phyloP scores from a whole-genome alignment of 1,140 invertebrate species.

The Cecropterus lyciades region DNA sequence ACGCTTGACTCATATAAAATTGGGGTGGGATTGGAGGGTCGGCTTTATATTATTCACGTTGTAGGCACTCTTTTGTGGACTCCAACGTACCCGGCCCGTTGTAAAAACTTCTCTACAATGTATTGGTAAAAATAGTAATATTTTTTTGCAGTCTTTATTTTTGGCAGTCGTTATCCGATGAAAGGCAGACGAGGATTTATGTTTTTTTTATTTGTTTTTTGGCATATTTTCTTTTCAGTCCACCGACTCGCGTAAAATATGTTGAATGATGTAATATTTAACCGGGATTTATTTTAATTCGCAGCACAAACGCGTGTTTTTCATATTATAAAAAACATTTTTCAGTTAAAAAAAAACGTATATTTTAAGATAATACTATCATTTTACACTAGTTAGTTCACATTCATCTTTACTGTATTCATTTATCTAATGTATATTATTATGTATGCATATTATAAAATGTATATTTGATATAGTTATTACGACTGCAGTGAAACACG shows the following conservation, averaged over 20 bases:
- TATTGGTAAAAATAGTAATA: constrained; percentile 21
- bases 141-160: constrained; percentile 28
- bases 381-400: too few species aligned
- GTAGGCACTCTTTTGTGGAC: constrained; percentile 43
- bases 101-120: constrained; percentile 25
- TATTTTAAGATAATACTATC: too few species aligned
- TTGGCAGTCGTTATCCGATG: constrained; percentile 27
- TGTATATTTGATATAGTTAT: too few species aligned
- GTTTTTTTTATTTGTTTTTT: constrained; percentile 8
- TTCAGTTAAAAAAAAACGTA: too few species aligned
- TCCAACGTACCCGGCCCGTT: constrained; percentile 36
- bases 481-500: too few species aligned
- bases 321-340: too few species aligned
- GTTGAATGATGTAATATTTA: neutral
- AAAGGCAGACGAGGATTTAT: constrained; percentile 21
- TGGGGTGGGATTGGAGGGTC: constrained; percentile 38
- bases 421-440: too few species aligned
- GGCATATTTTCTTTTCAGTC: too few species aligned
- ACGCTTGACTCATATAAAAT: constrained; percentile 49
- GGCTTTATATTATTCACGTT: constrained; percentile 45
- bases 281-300: too few species aligned
- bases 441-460: too few species aligned
- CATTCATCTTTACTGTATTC: too few species aligned
- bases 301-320: too few species aligned
- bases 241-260: neutral